phyloP scores from a whole-genome alignment of 2,797 vertebrate species.

The Scolopax bukidnonensis region DNA sequence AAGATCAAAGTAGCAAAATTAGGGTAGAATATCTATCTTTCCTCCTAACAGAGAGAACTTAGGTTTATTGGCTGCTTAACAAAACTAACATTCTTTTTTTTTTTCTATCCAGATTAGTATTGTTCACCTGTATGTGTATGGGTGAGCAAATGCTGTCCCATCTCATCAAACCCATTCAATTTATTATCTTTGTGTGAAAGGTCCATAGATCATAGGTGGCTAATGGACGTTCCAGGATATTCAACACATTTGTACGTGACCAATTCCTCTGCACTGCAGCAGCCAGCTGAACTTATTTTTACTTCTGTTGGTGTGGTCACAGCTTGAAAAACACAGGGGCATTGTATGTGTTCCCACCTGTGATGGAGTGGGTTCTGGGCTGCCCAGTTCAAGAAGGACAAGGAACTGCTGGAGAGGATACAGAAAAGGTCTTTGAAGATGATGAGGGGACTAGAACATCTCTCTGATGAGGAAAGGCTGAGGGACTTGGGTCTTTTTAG shows the following conservation, averaged over 20 bases:
- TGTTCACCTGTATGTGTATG: not conserved
- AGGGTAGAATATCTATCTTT: not conserved
- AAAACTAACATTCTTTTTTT: not conserved
- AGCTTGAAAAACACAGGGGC: not conserved
- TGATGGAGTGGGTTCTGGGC: no score
- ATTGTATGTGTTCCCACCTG: not conserved
- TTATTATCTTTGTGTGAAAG: not conserved
- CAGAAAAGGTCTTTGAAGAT: no score
- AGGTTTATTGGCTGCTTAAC: not conserved
- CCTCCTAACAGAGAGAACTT: not conserved
- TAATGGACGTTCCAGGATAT: not conserved
- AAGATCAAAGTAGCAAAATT: not conserved
- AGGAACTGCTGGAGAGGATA: no score
- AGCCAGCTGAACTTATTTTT: not conserved
- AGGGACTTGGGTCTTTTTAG: no score
- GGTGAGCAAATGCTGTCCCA: not conserved
- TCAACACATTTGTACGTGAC: not conserved
- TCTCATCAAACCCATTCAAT: not conserved
- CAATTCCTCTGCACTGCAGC: not conserved
- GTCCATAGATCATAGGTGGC: not conserved
- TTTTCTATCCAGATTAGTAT: not conserved
- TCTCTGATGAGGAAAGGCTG: no score
- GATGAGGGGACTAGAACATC: no score
- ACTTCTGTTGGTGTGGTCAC: not conserved
- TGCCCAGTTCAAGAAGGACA: no score